Evolutionary conservation across 2,113 vertebrate species (phyloP), one percentile per base, ranked within the genome.

Genomic region (Neolamprologus ventralis): DNA sequence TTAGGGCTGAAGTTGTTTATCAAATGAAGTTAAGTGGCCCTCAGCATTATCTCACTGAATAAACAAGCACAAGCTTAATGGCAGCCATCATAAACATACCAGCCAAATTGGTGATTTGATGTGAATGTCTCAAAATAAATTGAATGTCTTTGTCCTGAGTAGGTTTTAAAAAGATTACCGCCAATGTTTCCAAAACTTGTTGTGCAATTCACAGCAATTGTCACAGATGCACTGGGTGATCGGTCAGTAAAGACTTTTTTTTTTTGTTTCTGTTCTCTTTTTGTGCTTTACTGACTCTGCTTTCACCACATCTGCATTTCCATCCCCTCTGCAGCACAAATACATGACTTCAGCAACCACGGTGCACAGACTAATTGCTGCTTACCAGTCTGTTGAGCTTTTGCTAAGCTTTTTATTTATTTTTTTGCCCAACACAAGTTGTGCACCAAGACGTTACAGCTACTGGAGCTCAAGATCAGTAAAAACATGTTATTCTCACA

Each of bases 401-500:
- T 83, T 79, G 78, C 42, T 80, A 23, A 85, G 73, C 37, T 57
- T 57, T 42, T 23, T 40, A 4, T 37, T 40, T 2, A 1, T 40
- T 40, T 40, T 42, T 63, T 42, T 65, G 51, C 21, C 14, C 84
- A 35, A 82, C 14, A 7, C 84, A 40, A 90, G 13, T 54, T 81
- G 45, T 10, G 7, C 4, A 35, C 79, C 37, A 80, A 57, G 19
- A 57, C 9, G 4, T 86, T 81, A 54, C 51, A 45, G 23, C 42
- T 45, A 19, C 60, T 16, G 78, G 51, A n/a, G 80, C 58, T 65
- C 16, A 8, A 80, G 21, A 71, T 65, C n/a, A 19, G 31, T 68
- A 45, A 85, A 87, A 92, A 94, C 93, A 89, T 89, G 91, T 92
- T 94, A 91, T 87, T 88, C 21, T 60, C 14, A 47, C 75, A 81